Evolutionary conservation across 2,888 invertebrate species (phyloP), one percentile per base, ranked within the genome.

Genomic region (Tineola bisselliella): DNA sequence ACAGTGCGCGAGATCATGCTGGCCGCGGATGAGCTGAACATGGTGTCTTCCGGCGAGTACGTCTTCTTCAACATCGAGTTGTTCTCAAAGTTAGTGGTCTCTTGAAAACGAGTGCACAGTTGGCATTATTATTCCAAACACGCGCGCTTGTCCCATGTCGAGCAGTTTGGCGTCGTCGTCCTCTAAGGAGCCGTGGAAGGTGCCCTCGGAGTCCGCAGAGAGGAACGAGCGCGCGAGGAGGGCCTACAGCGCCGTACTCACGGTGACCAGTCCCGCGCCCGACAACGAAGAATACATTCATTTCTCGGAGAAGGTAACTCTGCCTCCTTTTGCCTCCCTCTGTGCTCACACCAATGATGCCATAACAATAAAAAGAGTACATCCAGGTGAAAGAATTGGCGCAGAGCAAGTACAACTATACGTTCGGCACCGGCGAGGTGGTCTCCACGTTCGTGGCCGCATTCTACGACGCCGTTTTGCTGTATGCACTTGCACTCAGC

Each of bases 11-110:
- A 97, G 75, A 96, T 99, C 67, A 91, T 99, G 89, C 83, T 99
- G 70, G 96, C 96, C 8, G 99, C 99, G 0, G 94, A 97, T 68
- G 94, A 96, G 65, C 89, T 99, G 64, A 94, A 95, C 69, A 99
- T 99, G 96, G 94, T 97, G 66, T 93, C 94, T 62, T 95, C 94
- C 63, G 98, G 98, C 8, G 98, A 99, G 87, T 99, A 98, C 81
- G 96, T 98, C 61, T 98, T 99, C 89, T 96, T 99, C 87, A 99
- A 97, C 82, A 96, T 99, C 70, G 98, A 98, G 78, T 89, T 99
- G 43, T 98, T 97, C 80, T 95, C 95, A 66, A 95, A 96, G 98
- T 98, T 83, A 91, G 92, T 25, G 25, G 2, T 25, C 25, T 2
- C 25, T 2, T 25, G n/a, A n/a, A n/a, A n/a, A n/a, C n/a, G n/a